Percentiles rank a stretch among this genome's conserved stretches.
Evolutionary conservation across 1,140 invertebrate species (phyloP).

Genomic region (Trichonephila inaurata): DNA sequence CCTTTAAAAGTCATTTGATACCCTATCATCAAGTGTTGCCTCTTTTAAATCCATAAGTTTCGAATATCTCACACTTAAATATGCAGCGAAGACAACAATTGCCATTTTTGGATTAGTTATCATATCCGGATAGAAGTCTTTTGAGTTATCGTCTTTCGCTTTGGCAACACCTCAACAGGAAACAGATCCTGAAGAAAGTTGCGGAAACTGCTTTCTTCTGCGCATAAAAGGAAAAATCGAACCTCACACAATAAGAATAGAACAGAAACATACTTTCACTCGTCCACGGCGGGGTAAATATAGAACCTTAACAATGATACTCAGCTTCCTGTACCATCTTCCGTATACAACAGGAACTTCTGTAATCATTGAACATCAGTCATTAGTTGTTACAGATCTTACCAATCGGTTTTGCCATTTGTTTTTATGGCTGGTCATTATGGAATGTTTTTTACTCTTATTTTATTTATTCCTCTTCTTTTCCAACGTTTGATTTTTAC

Average conservation of each 20-base stretch:
- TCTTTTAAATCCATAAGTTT: no score
- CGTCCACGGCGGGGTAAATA: not conserved
- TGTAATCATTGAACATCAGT: not conserved
- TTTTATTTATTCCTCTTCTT: not conserved
- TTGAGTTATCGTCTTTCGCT: not conserved
- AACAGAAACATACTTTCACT: conserved; percentile 5
- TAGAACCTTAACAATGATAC: conserved; percentile 14
- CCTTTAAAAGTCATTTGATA: no score
- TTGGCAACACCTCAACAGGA: not conserved
- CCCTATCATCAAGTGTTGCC: no score
- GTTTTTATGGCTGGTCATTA: not conserved
- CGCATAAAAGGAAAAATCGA: conserved; percentile 4
- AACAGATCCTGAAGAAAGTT: not conserved
- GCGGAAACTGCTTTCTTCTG: not conserved
- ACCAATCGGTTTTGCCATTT: not conserved
- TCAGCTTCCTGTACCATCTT: conserved; percentile 32
- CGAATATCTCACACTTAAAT: no score
- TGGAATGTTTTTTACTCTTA: not conserved
- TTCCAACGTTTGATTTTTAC: not conserved
- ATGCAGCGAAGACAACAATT: no score
- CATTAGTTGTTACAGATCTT: not conserved
- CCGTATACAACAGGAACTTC: not conserved
- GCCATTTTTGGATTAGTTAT: not conserved
- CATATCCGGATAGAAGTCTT: not conserved
- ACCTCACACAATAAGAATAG: not conserved